Percentiles rank a stretch among this genome's conserved stretches.
phyloP scores from a whole-genome alignment of 2,888 invertebrate genomes.

The Melipona bicolor region DNA sequence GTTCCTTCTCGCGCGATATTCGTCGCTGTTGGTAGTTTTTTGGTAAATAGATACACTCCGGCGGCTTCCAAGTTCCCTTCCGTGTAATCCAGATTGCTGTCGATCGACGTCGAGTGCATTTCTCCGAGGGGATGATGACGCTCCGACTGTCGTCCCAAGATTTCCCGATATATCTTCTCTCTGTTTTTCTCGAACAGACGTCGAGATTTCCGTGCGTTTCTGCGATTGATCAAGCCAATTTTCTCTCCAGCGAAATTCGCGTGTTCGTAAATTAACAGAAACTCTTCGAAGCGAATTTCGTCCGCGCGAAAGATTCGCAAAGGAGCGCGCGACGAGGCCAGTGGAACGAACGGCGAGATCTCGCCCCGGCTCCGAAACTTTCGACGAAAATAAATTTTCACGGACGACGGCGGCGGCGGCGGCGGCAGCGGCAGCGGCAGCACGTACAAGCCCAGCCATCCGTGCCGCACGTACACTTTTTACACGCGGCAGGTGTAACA shows the following conservation, averaged over 20 bases:
- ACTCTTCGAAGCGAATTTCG: too few relatives aligned
- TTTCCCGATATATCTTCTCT: neutral
- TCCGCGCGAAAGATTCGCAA: neutral
- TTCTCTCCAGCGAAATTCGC: too few relatives aligned
- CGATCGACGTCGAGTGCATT: neutral
- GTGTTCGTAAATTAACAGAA: too few relatives aligned
- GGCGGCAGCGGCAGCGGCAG: neutral
- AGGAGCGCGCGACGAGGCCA: neutral
- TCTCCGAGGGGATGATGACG: neutral
- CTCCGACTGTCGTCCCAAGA: neutral
- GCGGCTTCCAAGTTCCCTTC: neutral
- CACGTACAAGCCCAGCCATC: neutral
- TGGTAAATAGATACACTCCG: neutral
- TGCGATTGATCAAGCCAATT: too few relatives aligned
- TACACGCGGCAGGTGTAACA: neutral
- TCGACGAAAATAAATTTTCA: constrained; percentile 22
- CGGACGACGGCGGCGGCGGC: neutral
- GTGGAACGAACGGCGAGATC: too few relatives aligned
- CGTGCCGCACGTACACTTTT: neutral
- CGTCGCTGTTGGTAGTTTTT: too few relatives aligned
- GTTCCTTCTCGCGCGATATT: too few relatives aligned
- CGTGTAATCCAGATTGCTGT: neutral
- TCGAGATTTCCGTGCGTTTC: neutral
- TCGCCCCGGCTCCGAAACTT: neutral
- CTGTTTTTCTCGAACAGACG: neutral